Conservation (phyloP, 2,888 invertebrate species). For the Mesoligia furuncula region DNA sequence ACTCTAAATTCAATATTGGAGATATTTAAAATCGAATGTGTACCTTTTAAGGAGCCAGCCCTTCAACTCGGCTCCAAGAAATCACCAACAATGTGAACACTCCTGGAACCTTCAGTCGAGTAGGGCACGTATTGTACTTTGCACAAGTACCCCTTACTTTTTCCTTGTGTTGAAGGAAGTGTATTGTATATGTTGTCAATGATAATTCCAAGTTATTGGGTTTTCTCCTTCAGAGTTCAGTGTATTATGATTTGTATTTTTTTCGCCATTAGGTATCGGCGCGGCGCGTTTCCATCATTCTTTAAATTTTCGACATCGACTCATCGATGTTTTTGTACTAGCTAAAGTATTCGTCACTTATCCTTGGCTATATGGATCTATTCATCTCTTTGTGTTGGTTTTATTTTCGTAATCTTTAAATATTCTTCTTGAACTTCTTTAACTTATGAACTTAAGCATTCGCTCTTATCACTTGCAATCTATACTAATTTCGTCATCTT, state of each 20-base stretch:
- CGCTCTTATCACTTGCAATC: background rate
- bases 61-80: constrained; percentile 62
- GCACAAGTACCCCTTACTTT: constrained; percentile 69
- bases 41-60: constrained; percentile 65
- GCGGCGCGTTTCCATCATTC: constrained; percentile 11
- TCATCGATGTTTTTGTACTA: constrained; percentile 6
- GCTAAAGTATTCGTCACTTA: background rate
- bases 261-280: constrained; percentile 29
- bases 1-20: constrained; percentile 43
- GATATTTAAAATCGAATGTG: constrained; percentile 50
- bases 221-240: constrained; percentile 46
- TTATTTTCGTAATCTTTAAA: background rate
- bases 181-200: constrained; percentile 69
- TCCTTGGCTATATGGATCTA: background rate
- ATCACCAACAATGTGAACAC: constrained; percentile 70
- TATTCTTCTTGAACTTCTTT: background rate
- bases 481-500: background rate
- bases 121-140: constrained; percentile 72
- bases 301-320: constrained; percentile 15
- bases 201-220: constrained; percentile 65
- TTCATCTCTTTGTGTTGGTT: constrained; percentile 1
- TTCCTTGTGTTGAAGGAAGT: constrained; percentile 64
- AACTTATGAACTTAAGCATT: background rate
- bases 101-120: constrained; percentile 70
- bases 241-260: constrained; percentile 46